Evolutionary conservation across 2,888 invertebrate genomes (phyloP), one percentile per base, ranked within the genome.

Genomic region (Chaetoderma sp.): DNA sequence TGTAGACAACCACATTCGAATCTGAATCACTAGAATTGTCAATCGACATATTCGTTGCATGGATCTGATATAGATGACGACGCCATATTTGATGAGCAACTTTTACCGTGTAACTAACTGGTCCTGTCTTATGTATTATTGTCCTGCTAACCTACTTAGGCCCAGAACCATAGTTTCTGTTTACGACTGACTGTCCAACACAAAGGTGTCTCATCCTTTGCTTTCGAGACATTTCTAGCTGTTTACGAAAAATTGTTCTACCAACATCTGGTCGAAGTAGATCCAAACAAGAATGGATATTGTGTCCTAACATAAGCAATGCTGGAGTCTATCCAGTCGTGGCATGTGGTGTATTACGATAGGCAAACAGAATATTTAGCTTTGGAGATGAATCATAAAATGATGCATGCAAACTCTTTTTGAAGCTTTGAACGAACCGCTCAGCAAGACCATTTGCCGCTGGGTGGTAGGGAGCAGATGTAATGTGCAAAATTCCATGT

Each of bases 361-460:
- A 54, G 23, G n/a, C 32, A 30, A 32, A 28, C 32, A 54, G 32
- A 32, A 54, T 30, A 27, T 25, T 18, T n/a, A n/a, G n/a, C n/a
- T n/a, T n/a, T n/a, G n/a, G n/a, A n/a, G n/a, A n/a, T n/a, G n/a
- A n/a, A n/a, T n/a, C n/a, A n/a, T n/a, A n/a, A n/a, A n/a, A n/a
- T 25, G 50, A 6, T 6, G 27, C 21, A 8, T 27, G 6, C 8
- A 61, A 10, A 6, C 50, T 32, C 16, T 44, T 23, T 33, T 78
- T 78, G 57, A 78, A 67, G 3, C 66, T 72, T 60, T 73, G 72
- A 4, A 78, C 78, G 13, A 72, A 64, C 4, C 79, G 55, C 61
- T 81, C 80, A 2, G 73, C 81, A 32, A 72, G 63, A 1, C 82
- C 80, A 57, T 82, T 83, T 8, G 68, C 68, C 28, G 71, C 70